Conservation (phyloP, 2,888 invertebrate species). For the Frankliniella intonsa region DNA sequence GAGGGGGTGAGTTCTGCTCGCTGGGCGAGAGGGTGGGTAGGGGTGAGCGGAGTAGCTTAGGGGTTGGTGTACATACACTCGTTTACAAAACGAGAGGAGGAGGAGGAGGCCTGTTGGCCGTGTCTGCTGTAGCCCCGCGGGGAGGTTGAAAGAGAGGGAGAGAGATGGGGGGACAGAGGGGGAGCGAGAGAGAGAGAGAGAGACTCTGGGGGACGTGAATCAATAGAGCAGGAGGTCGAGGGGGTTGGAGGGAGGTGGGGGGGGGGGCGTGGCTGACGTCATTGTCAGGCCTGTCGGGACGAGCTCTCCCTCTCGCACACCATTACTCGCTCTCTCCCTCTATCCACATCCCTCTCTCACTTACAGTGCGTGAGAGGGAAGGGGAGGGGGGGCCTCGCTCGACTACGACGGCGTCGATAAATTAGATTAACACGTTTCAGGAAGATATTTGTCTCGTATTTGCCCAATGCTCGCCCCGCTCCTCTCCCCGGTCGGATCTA, state of each 20-base stretch:
- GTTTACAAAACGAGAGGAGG: neutral
- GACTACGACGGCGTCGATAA: neutral
- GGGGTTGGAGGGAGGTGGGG: neutral
- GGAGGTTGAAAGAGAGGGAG: neutral
- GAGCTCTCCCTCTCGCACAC: too few relatives aligned
- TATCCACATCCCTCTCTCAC: too few relatives aligned
- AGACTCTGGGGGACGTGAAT: neutral
- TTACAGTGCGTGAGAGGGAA: too few relatives aligned
- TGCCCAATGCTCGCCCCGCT: too few relatives aligned
- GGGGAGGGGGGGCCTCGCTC: neutral
- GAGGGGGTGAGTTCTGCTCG: too few relatives aligned
- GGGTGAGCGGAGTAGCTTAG: too few relatives aligned
- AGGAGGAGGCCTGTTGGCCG: neutral
- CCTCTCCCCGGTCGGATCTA: too few relatives aligned
- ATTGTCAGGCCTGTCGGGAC: neutral
- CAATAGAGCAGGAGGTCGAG: neutral
- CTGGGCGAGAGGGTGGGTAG: too few relatives aligned
- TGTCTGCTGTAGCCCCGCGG: neutral
- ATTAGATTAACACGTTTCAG: conserved; percentile 23
- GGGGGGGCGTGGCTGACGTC: neutral
- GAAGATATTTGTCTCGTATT: neutral
- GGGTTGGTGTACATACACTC: neutral
- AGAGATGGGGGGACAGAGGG: neutral
- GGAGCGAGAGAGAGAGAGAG: neutral
- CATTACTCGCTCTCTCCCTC: neutral